These are phyloP conservation scores for Nothocercus nigrocapillus DNA, from an alignment of 2,113 vertebrate genomes.

Conservation along the genomic window DNA sequence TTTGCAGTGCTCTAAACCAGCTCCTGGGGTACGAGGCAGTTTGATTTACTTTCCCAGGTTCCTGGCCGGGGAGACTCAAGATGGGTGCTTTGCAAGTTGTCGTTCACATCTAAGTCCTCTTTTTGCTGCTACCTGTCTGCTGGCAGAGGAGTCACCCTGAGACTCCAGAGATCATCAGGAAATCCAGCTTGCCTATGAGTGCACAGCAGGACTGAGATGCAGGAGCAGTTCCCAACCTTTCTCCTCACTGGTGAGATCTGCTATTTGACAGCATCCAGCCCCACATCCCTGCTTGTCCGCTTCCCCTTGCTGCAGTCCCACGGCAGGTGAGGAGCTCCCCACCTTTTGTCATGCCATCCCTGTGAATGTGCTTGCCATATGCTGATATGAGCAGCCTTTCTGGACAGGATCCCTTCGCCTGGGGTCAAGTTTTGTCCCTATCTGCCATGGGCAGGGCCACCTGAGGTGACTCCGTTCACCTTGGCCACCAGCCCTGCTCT, in stretches of 20 bases:
- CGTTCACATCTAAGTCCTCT: not conserved
- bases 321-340: not conserved
- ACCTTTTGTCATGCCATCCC: not conserved
- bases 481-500: not conserved
- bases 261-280: no score
- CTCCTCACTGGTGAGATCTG: not conserved
- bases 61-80: not conserved
- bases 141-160: not conserved
- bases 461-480: not conserved
- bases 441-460: not conserved
- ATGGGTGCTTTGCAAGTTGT: not conserved
- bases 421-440: not conserved
- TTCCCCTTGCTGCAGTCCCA: not conserved
- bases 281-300: not conserved
- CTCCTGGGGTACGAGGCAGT: not conserved
- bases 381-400: not conserved
- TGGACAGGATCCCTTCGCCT: not conserved
- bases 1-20: not conserved
- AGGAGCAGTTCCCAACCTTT: not conserved
- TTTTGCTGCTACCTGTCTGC: not conserved
- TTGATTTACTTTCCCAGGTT: not conserved
- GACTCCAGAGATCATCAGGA: not conserved
- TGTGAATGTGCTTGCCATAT: not conserved
- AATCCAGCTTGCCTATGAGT: rapidly evolving
- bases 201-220: not conserved